Percentiles rank a stretch among this genome's conserved stretches.
Evolutionary conservation across 1,140 invertebrate species (phyloP).

Genomic region (Whitmania pigra): DNA sequence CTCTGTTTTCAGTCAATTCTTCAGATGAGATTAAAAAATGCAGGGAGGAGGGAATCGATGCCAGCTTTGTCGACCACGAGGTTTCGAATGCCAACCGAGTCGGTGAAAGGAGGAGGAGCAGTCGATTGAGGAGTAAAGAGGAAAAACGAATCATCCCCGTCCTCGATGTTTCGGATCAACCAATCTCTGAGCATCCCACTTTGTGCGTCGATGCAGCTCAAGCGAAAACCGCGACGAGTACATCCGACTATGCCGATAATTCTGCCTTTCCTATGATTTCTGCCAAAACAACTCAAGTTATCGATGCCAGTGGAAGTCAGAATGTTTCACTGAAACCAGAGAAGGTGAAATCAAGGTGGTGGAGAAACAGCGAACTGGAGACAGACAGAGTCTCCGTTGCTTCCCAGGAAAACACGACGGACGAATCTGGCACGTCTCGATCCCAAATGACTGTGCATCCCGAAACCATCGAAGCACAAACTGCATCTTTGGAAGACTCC

Average conservation of each 20-base stretch:
- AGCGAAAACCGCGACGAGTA: too few species aligned
- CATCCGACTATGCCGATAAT: too few species aligned
- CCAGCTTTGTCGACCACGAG: too few species aligned
- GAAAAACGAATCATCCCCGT: neutral
- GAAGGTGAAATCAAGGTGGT: constrained; percentile 73
- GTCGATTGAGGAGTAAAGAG: constrained; percentile 10
- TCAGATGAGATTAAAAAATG: too few species aligned
- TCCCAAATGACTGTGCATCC: too few species aligned
- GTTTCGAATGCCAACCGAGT: neutral
- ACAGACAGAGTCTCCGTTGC: constrained; percentile 16
- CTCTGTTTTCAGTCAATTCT: too few species aligned
- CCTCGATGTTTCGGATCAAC: too few species aligned
- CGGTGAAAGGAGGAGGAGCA: constrained; percentile 3
- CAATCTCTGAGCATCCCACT: too few species aligned
- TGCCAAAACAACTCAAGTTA: neutral
- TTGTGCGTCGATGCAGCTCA: too few species aligned
- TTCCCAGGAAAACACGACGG: neutral
- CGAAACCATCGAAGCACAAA: too few species aligned
- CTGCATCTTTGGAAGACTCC: neutral
- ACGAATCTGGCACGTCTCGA: neutral
- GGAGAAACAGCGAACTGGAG: constrained; percentile 66
- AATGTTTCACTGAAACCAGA: constrained; percentile 50
- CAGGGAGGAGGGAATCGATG: too few species aligned
- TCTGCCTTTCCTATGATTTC: neutral
- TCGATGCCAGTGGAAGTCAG: constrained; percentile 4